Evolutionary conservation across 2,888 invertebrate genomes (phyloP).

Genomic region (Apodemia zela): DNA sequence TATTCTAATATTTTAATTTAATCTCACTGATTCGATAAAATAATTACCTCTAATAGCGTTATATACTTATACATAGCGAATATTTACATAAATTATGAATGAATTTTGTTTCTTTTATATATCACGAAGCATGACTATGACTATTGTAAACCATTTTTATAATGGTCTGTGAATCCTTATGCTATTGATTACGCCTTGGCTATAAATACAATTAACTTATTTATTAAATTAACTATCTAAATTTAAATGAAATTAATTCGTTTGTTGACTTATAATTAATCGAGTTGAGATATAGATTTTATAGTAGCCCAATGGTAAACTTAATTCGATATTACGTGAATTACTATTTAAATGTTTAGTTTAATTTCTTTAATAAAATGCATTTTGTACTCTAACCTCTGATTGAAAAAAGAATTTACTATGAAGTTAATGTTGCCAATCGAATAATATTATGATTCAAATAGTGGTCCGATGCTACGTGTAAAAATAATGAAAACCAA

Average conservation of each 20-base stretch:
- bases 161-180: slow-evolving; percentile 16
- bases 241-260: slow-evolving; percentile 17
- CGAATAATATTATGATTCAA: slow-evolving; percentile 24
- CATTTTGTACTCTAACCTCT: slow-evolving; percentile 61
- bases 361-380: slow-evolving; percentile 16
- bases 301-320: background rate
- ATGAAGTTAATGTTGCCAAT: slow-evolving; percentile 28
- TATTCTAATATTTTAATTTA: slow-evolving; percentile 68
- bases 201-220: slow-evolving; percentile 8
- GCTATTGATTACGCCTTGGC: slow-evolving; percentile 16
- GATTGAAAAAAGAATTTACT: slow-evolving; percentile 40
- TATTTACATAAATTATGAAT: slow-evolving; percentile 54
- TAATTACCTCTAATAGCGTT: slow-evolving; percentile 67
- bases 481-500: slow-evolving; percentile 4
- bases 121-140: slow-evolving; percentile 16
- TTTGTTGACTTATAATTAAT: slow-evolving; percentile 15
- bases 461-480: slow-evolving; percentile 59
- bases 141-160: slow-evolving; percentile 7
- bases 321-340: background rate
- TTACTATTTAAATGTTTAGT: background rate
- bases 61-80: slow-evolving; percentile 64
- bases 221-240: slow-evolving; percentile 17
- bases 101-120: slow-evolving; percentile 15
- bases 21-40: slow-evolving; percentile 77
- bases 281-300: background rate